Conservation (phyloP, 2,113 vertebrate genomes). For the Cavia porcellus region DNA sequence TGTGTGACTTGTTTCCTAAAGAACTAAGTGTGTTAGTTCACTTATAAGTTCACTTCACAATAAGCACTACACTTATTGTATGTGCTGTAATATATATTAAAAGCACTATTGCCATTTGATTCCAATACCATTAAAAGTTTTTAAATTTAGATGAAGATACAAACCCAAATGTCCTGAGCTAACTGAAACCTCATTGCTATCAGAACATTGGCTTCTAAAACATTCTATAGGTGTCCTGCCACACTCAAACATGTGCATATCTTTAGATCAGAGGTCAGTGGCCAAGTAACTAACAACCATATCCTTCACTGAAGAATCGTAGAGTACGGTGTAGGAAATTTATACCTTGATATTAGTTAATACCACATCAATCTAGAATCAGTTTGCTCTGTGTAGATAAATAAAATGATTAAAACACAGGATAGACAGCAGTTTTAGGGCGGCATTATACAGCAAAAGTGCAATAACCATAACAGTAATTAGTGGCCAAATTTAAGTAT, state of each 20-base stretch:
- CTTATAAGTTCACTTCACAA: no score
- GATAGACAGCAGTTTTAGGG: background rate
- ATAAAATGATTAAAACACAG: background rate
- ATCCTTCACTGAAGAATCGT: background rate
- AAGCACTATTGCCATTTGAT: background rate
- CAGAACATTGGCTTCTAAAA: background rate
- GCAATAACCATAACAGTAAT: background rate
- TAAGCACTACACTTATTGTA: background rate
- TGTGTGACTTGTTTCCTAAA: background rate
- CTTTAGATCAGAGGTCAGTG: background rate
- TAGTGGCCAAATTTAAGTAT: background rate
- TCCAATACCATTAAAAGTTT: background rate
- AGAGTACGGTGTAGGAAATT: background rate
- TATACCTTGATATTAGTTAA: background rate
- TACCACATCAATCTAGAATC: background rate
- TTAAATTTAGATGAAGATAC: background rate
- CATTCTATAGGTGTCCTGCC: rapidly evolving
- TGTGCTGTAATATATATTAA: background rate
- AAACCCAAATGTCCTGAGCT: no score
- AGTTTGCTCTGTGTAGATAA: background rate
- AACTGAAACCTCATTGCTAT: background rate
- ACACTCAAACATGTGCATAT: background rate
- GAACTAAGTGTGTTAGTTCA: background rate
- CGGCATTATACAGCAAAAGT: background rate
- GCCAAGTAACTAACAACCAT: background rate